A percentile compares a stretch with the other conserved stretches of the same genome.
Conservation (phyloP, 2,113 vertebrate species). For the Rissa tridactyla region DNA sequence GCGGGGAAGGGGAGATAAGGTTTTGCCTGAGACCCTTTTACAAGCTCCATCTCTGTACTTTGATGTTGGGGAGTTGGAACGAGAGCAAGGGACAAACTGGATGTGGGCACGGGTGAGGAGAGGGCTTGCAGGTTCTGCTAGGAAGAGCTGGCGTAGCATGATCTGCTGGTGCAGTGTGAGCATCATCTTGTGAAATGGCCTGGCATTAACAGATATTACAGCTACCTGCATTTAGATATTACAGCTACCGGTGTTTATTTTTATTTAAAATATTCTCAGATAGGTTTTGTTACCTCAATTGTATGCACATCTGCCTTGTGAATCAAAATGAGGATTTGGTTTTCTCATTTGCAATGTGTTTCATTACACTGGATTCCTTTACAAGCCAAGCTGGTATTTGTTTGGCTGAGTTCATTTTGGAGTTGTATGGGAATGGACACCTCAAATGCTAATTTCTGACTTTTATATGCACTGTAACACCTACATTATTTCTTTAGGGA, state of each 20-base stretch:
- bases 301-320: neutral
- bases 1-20: neutral
- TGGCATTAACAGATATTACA: neutral
- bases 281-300: neutral
- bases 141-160: neutral
- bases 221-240: neutral
- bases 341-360: slow-evolving; percentile 36
- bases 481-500: neutral
- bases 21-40: neutral
- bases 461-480: neutral
- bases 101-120: fast-evolving
- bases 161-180: neutral
- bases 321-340: slow-evolving; percentile 23
- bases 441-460: slow-evolving; percentile 3
- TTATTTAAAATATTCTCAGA: neutral
- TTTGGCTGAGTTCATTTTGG: slow-evolving; percentile 8
- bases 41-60: neutral
- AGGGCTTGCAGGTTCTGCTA: neutral
- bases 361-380: slow-evolving; percentile 41
- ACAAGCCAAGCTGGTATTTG: slow-evolving; percentile 31
- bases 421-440: neutral
- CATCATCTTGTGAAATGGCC: neutral
- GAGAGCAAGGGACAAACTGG: neutral
- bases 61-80: neutral
- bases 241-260: neutral